Evolutionary conservation across 2,888 invertebrate species (phyloP).

Genomic region (Bugulina stolonifera): DNA sequence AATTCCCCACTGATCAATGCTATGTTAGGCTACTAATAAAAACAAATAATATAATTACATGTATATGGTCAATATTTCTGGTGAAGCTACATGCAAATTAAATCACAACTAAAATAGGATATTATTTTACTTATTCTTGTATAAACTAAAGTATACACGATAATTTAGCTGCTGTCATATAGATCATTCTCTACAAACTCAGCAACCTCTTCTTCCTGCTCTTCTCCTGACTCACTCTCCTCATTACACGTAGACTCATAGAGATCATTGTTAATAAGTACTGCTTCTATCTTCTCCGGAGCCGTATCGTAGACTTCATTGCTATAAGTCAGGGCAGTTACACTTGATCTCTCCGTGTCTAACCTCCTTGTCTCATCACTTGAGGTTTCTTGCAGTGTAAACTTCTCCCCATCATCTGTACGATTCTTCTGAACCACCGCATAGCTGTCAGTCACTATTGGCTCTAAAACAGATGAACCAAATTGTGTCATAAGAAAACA

Average conservation of each 20-base stretch:
- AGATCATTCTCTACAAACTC: not conserved
- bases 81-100: too few species aligned
- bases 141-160: too few species aligned
- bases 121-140: too few species aligned
- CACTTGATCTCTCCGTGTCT: not conserved
- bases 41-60: too few species aligned
- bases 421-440: not conserved
- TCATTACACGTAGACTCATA: not conserved
- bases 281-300: not conserved
- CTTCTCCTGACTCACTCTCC: not conserved
- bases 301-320: not conserved
- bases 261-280: not conserved
- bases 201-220: not conserved
- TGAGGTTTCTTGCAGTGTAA: not conserved
- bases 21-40: too few species aligned
- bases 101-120: too few species aligned
- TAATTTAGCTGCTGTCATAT: not conserved
- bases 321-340: not conserved
- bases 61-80: too few species aligned
- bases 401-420: not conserved
- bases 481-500: too few species aligned
- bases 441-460: not conserved
- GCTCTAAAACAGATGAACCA: too few species aligned
- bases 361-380: too few species aligned
- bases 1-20: too few species aligned